Base-by-base conservation (phyloP, 2,797 vertebrate genomes). In the Rousettus madagascariensis region DNA sequence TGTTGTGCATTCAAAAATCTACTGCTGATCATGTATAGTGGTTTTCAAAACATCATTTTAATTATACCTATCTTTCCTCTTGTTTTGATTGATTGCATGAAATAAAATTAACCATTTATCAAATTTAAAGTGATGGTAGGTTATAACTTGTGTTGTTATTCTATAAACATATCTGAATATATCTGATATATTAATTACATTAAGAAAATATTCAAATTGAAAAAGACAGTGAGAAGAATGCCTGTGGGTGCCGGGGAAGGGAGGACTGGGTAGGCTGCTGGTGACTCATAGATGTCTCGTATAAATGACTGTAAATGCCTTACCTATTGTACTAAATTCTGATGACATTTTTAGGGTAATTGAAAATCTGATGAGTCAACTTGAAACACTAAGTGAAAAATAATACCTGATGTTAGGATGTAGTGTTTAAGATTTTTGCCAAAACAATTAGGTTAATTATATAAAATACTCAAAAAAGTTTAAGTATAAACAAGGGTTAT, bases 381-480 rank as follows among this genome's bases (percentile, higher is more conserved):
- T 87, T 84, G 71, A 93, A 61, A 13, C 12, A 86, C 22, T 75
- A 78, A 75, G 16, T 59, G 69, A 90, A 87, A 85, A 94, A 85
- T 20, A 89, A 72, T 51, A 33, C 16, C n/a, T 33, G 20, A 33
- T 63, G 10, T 59, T 13, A 87, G 8, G 12, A 53, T 84, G n/a
- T 36, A 17, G 4, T 57, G 0, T 86, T 86, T 78, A 91, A 57
- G 26, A 53, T 66, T 68, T 61, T 33, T 13, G 15, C 38, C 41
- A 1, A n/a, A 77, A 43, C 20, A 82, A 49, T 59, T 92, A 66
- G 20, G 24, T 78, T 46, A 36, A 82, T 89, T 66, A 72, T 33
- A 51, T 51, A 41, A 85, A 94, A 5, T 12, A 55, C 33, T 71
- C 12, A 16, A 89, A 92, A 49, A 10, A n/a, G 1, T 59, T 68